Base-by-base conservation (phyloP, 64 coral and sea anemone species). In the Orbicella faveolata region DNA sequence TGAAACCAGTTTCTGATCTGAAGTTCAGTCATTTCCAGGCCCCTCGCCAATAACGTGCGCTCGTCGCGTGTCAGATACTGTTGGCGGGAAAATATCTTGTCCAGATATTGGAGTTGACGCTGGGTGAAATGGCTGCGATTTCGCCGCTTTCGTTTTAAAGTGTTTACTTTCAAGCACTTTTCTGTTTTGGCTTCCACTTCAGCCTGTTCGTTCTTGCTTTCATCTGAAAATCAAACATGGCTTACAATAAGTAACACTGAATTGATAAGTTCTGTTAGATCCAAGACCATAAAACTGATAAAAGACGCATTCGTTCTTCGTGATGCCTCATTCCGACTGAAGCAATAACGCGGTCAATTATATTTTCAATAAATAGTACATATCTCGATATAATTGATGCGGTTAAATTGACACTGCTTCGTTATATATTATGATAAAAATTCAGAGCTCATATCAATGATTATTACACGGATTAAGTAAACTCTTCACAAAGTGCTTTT, bases 1-100 rank as follows among this genome's bases (percentile, higher is more conserved):
- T 97, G 95, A 85, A 97, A 97, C 95, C 95, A 97, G 92, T 97
- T 97, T 82, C 95, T 83, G 73, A 97, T 92, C 81, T 97, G 95
- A 36, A 97, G 88, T 74, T 97, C 95, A 33, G 95, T 97, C 95
- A 97, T 97, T 36, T 97, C 95, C 79, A 97, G 89, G 7, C 92
- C 95, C 21, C 83, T 74, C 12, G 95, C 95, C 36, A 97, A 79
- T 17, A 97, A 78, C 19, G 95, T 97, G 26, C 95, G 75, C 41
- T 97, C 95, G 78, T 97, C 95, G 18, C 95, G 91, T 62, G 92
- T 97, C n/a, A 97, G 88, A 79, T 97, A 97, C 52, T 97, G 95
- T 67, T 97, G 95, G 34, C 95, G 92, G 36, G 95, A 75, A 74
- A 97, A 97, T 8, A 97, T 90, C 69, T 86, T 91, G 30, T 97